Conservation (phyloP, 1,140 invertebrate genomes). For the Tetraneura akinire region DNA sequence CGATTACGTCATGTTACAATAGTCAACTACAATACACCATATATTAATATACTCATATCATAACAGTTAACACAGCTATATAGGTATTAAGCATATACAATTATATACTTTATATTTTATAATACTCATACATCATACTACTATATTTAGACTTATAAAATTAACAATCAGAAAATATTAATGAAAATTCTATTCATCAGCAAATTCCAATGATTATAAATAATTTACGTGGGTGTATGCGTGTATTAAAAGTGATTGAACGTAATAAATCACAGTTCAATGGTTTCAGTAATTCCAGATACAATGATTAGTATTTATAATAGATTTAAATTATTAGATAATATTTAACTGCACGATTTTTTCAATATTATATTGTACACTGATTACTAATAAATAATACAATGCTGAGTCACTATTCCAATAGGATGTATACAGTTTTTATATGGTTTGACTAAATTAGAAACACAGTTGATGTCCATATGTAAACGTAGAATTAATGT, state of each 20-base stretch:
- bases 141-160: neutral
- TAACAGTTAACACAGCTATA: neutral
- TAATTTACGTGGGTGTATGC: constrained; percentile 1
- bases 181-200: neutral
- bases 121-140: too few relatives aligned
- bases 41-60: too few relatives aligned
- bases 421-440: neutral
- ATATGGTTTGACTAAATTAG: neutral
- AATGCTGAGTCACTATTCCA: neutral
- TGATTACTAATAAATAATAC: neutral
- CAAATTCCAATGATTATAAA: constrained; percentile 10
- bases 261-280: neutral
- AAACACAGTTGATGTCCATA: neutral
- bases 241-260: neutral
- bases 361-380: neutral
- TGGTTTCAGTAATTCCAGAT: neutral
- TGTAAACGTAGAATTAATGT: too few relatives aligned
- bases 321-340: neutral
- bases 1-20: neutral
- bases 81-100: too few relatives aligned
- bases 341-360: constrained; percentile 16
- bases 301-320: constrained; percentile 30
- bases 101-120: neutral
- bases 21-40: neutral
- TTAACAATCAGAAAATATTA: neutral